Percentiles rank a stretch among this genome's conserved stretches.
These are phyloP conservation scores for Ctena decussata DNA, from an alignment of 2,888 invertebrate species.

Conservation along the genomic window DNA sequence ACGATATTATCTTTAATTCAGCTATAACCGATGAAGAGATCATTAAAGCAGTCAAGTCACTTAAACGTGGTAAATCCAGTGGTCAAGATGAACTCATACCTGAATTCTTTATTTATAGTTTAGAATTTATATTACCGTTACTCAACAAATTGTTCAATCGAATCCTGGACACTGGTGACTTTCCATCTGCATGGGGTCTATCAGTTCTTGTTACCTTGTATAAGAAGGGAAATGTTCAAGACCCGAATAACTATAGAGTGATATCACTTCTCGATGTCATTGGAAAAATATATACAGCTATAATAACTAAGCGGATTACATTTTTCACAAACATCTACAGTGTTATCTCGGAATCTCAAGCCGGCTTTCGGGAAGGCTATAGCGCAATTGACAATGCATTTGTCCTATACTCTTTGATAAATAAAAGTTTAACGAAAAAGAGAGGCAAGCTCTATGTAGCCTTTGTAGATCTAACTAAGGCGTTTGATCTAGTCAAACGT, in stretches of 20 bases:
- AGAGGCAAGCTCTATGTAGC: conserved; percentile 19
- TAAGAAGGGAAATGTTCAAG: neutral
- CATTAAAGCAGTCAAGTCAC: no score
- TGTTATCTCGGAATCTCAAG: neutral
- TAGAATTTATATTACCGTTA: no score
- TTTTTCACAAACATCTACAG: conserved; percentile 6
- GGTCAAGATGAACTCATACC: no score
- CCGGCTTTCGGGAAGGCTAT: conserved; percentile 13
- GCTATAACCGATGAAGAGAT: no score
- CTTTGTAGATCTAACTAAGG: conserved; percentile 33
- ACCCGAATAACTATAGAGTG: neutral
- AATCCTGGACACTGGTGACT: no score
- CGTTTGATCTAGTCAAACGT: conserved; percentile 21
- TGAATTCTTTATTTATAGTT: no score
- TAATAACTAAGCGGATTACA: neutral
- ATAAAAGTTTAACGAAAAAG: conserved; percentile 25
- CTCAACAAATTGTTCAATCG: no score
- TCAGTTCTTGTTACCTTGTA: neutral
- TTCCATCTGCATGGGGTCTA: no score
- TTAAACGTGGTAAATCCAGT: no score
- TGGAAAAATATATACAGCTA: neutral
- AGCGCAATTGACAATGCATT: conserved; percentile 35
- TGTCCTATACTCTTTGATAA: conserved; percentile 1
- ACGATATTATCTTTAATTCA: no score
- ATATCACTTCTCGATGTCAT: neutral